Evolutionary conservation across 2,113 vertebrate genomes (phyloP), one percentile per base, ranked within the genome.

Genomic region (Plotosus lineatus): DNA sequence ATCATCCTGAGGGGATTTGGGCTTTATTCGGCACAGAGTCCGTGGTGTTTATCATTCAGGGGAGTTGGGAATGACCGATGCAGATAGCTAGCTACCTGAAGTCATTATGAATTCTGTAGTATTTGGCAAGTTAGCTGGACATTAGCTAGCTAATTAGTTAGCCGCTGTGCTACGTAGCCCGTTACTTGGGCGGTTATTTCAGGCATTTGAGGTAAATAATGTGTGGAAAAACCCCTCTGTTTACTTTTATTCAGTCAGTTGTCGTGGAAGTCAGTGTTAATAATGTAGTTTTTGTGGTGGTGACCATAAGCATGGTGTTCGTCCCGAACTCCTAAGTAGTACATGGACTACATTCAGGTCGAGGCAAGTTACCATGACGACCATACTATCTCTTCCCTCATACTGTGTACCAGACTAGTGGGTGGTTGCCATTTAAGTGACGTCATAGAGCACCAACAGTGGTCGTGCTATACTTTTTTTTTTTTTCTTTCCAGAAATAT

Each of bases 111-210:
- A 36, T 72, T 72, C 26, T 51, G 19, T 28, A 63, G 12, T 9
- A 11, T 15, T 40, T 4, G 31, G 1, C 10, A 65, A 61, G 42
- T 11, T 65, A 50, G 38, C 55, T 51, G 68, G 26, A 78, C 75
- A 74, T 81, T 85, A 63, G 74, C 76, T 80, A 72, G 90, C 86
- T 91, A 90, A 92, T 91, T 92, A 86, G 79, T 78, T 90, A 90
- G 91, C 90, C 85, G 87, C 75, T 85, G 80, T 28, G 89, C 86
- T 82, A 17, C 23, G 71, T 77, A 76, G 75, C 75, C 68, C 69
- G 58, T 40, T 58, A 46, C 74, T 23, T 81, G 46, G 4, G 33
- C 42, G 15, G 23, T 69, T 68, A 44, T 69, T 28, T 19, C 1
- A 19, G 28, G 26, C 10, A 31, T 71, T 71, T 9, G 26, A 31